phyloP scores from a whole-genome alignment of 2,797 vertebrate species.

The Sarcophilus harrisii region DNA sequence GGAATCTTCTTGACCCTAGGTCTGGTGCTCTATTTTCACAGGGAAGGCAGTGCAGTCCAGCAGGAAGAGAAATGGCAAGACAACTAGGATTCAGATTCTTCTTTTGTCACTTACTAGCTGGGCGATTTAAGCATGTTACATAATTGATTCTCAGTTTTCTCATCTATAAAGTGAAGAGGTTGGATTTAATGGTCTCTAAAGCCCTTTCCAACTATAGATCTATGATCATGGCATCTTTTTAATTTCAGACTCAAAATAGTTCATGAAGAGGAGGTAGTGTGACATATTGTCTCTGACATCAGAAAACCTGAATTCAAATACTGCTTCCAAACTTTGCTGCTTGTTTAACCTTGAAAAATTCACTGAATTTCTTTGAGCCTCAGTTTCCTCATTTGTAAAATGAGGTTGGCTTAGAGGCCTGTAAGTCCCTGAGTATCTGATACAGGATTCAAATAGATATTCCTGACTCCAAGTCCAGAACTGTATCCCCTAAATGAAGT shows the following conservation, averaged over 20 bases:
- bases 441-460: not conserved
- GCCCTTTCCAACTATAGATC: no score
- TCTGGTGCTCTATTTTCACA: not conserved
- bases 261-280: no score
- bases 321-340: not conserved
- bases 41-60: not conserved
- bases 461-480: not conserved
- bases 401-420: no score
- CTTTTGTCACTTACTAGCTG: not conserved
- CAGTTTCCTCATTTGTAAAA: not conserved
- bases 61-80: not conserved
- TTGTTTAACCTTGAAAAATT: not conserved
- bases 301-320: not conserved
- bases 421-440: not conserved
- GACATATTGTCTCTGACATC: not conserved
- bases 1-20: not conserved
- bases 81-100: not conserved
- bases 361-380: not conserved
- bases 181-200: no score
- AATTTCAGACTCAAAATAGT: no score
- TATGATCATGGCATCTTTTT: no score
- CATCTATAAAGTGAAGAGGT: not conserved
- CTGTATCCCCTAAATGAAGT: not conserved
- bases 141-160: not conserved
- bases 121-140: not conserved